Evolutionary conservation across 2,113 vertebrate species (phyloP).

Genomic region (Dasyornis broadbenti): DNA sequence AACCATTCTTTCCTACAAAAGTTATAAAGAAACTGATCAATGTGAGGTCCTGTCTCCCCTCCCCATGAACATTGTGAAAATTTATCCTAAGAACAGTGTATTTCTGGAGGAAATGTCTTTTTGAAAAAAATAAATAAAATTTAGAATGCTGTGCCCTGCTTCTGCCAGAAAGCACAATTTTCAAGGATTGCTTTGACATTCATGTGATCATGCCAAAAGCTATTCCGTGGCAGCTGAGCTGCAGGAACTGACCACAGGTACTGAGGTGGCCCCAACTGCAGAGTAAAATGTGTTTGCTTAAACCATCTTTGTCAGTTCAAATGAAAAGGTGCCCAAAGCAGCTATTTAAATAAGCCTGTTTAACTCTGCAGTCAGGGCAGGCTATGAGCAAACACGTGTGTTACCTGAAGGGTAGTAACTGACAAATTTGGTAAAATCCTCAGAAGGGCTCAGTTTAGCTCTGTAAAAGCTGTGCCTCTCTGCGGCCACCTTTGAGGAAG

Average conservation of each 20-base stretch:
- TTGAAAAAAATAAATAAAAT: background rate
- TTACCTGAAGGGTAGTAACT: background rate
- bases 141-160: background rate
- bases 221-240: background rate
- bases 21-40: background rate
- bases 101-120: background rate
- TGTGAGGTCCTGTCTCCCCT: background rate
- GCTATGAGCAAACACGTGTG: background rate
- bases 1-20: background rate
- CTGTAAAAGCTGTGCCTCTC: background rate
- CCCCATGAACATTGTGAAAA: background rate
- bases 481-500: background rate
- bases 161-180: background rate
- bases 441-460: fast-evolving
- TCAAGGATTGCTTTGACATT: background rate
- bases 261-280: background rate
- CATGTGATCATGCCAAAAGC: background rate
- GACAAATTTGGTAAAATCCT: background rate
- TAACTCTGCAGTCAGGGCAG: background rate
- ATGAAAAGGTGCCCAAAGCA: background rate
- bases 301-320: background rate
- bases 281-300: background rate
- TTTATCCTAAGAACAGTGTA: background rate
- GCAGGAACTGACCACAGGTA: background rate
- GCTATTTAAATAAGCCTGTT: background rate